A percentile compares a stretch with the other conserved stretches of the same genome.
Conservation (phyloP, 1,140 invertebrate species). For the Pseudomyrmex cubaensis region DNA sequence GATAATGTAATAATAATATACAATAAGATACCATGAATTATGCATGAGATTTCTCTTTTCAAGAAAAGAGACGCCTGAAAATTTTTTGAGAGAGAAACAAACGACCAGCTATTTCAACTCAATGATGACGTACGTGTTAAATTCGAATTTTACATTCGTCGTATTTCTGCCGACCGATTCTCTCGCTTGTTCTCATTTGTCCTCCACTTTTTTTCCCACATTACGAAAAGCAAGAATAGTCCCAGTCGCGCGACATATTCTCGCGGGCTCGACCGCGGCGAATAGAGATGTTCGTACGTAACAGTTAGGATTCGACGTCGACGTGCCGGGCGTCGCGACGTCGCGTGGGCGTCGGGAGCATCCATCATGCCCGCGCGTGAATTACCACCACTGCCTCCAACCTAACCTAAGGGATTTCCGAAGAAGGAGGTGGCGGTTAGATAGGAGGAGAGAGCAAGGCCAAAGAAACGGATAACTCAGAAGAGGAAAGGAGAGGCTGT, state of each 20-base stretch:
- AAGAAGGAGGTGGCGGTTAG: slow-evolving; percentile 53
- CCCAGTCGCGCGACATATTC: background rate
- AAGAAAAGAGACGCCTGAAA: background rate
- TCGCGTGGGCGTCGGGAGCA: slow-evolving; percentile 76
- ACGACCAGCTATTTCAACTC: background rate
- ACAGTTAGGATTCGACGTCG: slow-evolving; percentile 66
- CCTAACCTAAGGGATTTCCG: slow-evolving; percentile 70
- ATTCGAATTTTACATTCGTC: background rate
- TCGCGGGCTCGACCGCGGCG: slow-evolving; percentile 11
- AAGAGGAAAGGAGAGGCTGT: slow-evolving; percentile 40
- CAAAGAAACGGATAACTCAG: slow-evolving; percentile 9
- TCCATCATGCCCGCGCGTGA: slow-evolving; percentile 75
- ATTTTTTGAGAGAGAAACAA: background rate
- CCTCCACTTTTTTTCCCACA: no score
- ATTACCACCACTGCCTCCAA: slow-evolving; percentile 69
- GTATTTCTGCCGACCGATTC: background rate
- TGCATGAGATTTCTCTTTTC: no score
- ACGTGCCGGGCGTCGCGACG: slow-evolving; percentile 75
- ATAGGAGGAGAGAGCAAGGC: slow-evolving; percentile 17
- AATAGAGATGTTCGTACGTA: slow-evolving; percentile 18
- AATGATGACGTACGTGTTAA: background rate
- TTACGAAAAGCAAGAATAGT: slow-evolving; percentile 36
- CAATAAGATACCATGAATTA: background rate
- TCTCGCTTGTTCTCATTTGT: background rate
- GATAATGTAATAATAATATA: no score